Evolutionary conservation across 2,797 vertebrate genomes (phyloP), one percentile per base, ranked within the genome.

Genomic region (Carcharodon carcharias): DNA sequence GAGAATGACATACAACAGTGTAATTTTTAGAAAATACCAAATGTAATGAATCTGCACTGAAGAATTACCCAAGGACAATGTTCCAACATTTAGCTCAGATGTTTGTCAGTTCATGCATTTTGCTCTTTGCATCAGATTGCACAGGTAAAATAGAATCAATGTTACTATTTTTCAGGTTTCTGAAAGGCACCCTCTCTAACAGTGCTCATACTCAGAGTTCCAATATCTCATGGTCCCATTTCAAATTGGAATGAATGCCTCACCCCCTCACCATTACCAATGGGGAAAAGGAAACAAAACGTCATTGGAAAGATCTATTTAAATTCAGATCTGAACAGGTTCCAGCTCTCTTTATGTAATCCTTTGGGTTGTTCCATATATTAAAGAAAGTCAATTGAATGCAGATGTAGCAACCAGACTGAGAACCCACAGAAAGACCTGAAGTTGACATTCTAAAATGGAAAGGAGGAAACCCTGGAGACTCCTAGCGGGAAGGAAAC

Each of bases 351-450:
- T 67, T 40, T 45, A 26, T 93, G 61, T 67, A 93, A 67, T 67
- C n/a, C 91, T 93, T 67, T 50, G 91, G 21, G 63, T 67, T 93
- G 40, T 93, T 67, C 91, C 8, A 67, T 65, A 67, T 45, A 63
- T 40, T 23, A 67, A 91, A 91, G 61, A 61, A 61, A 35, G 16
- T 91, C 35, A 93, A 67, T 67, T 40, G 23, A 93, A 93, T 67
- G n/a, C 91, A 93, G 91, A 93, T 93, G 91, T 65, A 40, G n/a
- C 40, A 93, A 67, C 91, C n/a, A 67, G 91, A 93, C 91, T 16
- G 56, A 18, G 31, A 91, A n/a, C 56, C 31, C 56, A n/a, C 56
- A 93, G n/a, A 28, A 67, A 67, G 91, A 93, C n/a, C 21, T 45
- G 21, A 93, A 93, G 35, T 21, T 28, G 63, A 67, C 0, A 28